Base-by-base conservation (phyloP, 2,113 vertebrate genomes). In the Australoheros scitulus region DNA sequence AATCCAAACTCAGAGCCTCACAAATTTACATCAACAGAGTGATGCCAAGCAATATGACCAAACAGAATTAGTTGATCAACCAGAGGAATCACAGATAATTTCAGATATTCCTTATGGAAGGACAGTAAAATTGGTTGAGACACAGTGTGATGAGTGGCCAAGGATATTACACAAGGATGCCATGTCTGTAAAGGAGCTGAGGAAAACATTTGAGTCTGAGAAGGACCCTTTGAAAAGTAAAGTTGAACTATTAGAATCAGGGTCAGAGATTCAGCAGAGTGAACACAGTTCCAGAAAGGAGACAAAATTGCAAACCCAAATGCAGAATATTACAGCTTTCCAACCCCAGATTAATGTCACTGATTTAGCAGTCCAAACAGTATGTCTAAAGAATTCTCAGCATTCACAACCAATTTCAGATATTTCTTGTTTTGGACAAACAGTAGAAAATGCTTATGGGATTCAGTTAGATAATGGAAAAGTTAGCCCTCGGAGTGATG, bases 181-280 rank as follows among this genome's bases (percentile, higher is more conserved):
- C 1, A 95, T 97, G 96, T 98, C 98, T 5, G 97, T 99, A 36
- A 96, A 96, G 70, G 97, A 98, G 41, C 77, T 97, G 87, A 97
- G 97, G 96, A 97, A 96, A 94, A 95, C 97, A 11, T 99, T 99
- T 87, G 97, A 99, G 50, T 75, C 77, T 58, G 59, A 17, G 36
- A 78, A 64, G 34, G 56, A 70, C 15, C 20, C 61, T 68, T 77
- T 65, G 11, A 64, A 80, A 75, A 50, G 26, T 64, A 43, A 64
- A 38, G 15, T 26, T 52, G 70, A 20, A 59, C 17, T n/a, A 17
- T 3, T 65, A 81, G 76, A 88, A 65, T 50, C 76, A 8, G 14
- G 58, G 61, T 59, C 77, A 74, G 70, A 79, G 6, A 79, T 24
- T 9, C 58, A 85, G 15, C 20, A 3, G 8, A 5, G 17, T 84